Evolutionary conservation across 2,888 invertebrate species (phyloP).

Genomic region (Synanthedon formicaeformis): DNA sequence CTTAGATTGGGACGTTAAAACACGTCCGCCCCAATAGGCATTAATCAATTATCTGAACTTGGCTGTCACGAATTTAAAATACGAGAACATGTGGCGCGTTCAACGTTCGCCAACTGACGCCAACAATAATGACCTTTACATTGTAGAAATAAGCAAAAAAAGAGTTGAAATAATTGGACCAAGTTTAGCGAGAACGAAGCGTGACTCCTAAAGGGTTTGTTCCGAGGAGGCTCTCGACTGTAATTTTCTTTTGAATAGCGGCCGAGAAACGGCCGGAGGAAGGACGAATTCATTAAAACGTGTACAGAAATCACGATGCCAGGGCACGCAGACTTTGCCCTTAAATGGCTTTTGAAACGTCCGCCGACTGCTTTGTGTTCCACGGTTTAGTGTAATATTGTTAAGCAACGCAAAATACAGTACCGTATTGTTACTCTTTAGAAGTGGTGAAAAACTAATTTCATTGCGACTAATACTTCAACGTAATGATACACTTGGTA

Average conservation of each 20-base stretch:
- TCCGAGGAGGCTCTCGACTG: constrained; percentile 53
- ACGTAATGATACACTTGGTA: neutral
- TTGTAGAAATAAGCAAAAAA: constrained; percentile 51
- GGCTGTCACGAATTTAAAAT: constrained; percentile 57
- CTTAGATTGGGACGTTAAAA: constrained; percentile 52
- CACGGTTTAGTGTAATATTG: constrained; percentile 5
- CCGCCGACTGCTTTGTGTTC: constrained; percentile 16
- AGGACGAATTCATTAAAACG: constrained; percentile 62
- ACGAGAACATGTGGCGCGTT: constrained; percentile 53
- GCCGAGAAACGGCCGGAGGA: constrained; percentile 43
- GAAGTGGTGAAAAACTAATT: neutral
- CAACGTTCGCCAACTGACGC: constrained; percentile 63
- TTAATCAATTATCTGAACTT: constrained; percentile 64
- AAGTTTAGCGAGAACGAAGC: constrained; percentile 58
- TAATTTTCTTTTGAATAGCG: constrained; percentile 63
- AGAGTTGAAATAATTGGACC: constrained; percentile 55
- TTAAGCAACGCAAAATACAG: neutral
- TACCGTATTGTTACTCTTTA: neutral
- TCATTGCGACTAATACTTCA: neutral
- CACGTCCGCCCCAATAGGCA: constrained; percentile 57
- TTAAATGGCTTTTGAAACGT: constrained; percentile 39
- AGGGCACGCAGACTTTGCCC: constrained; percentile 32
- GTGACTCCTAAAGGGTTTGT: constrained; percentile 63
- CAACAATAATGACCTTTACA: constrained; percentile 46
- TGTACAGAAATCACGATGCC: constrained; percentile 57